Percentiles rank a stretch among this genome's conserved stretches.
Conservation (phyloP, 2,797 vertebrate genomes). For the Cyprinella venusta region DNA sequence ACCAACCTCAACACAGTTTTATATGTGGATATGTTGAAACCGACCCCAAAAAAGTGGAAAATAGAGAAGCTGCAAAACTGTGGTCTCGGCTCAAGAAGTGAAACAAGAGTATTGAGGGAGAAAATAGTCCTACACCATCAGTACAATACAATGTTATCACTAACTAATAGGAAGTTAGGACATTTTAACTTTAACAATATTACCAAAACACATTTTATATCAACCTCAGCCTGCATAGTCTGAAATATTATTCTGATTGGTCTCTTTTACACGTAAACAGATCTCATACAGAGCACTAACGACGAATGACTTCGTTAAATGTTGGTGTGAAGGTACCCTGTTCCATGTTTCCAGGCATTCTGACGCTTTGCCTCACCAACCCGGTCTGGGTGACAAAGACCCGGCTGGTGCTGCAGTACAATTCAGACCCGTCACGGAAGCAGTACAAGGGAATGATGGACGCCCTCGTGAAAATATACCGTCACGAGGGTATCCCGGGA, state of each 20-base stretch:
- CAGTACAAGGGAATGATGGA: slow-evolving; percentile 84
- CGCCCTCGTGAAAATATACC: slow-evolving; percentile 83
- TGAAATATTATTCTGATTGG: neutral
- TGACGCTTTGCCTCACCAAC: slow-evolving; percentile 87
- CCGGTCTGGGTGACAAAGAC: slow-evolving; percentile 89
- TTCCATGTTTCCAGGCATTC: slow-evolving; percentile 74
- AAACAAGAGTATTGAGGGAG: neutral
- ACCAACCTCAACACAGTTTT: neutral
- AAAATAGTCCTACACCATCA: neutral
- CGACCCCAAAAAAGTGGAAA: neutral
- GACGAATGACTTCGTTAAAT: slow-evolving; percentile 18
- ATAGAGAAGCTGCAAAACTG: neutral
- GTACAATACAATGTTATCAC: neutral
- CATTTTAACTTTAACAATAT: neutral
- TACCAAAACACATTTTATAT: neutral
- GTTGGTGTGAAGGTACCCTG: slow-evolving; percentile 57
- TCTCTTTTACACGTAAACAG: slow-evolving; percentile 17
- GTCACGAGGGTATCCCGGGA: slow-evolving; percentile 82
- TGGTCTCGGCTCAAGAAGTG: neutral
- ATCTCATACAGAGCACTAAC: slow-evolving; percentile 11
- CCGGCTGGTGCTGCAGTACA: slow-evolving; percentile 84
- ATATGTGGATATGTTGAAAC: neutral
- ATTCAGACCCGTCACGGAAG: slow-evolving; percentile 74
- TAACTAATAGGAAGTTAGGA: neutral
- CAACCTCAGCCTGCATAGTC: slow-evolving; percentile 2